Evolutionary conservation across 2,888 invertebrate species (phyloP).

Genomic region (Rosalia funebris): DNA sequence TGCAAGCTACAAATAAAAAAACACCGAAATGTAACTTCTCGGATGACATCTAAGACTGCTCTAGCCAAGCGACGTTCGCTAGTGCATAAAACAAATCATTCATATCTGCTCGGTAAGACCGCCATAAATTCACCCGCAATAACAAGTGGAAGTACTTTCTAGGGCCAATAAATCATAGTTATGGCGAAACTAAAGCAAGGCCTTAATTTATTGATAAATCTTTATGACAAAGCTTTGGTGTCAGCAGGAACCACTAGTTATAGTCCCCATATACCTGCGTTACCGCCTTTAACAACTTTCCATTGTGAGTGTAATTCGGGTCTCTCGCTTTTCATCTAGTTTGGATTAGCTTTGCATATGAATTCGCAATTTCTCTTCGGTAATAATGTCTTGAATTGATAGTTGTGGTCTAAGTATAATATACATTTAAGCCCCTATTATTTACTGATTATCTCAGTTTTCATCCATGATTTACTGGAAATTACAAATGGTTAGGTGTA

Average conservation of each 20-base stretch:
- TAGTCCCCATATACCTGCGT: conserved; percentile 2
- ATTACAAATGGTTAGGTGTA: no score
- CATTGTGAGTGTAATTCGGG: not conserved
- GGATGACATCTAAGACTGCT: not conserved
- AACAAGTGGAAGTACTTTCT: conserved; percentile 16
- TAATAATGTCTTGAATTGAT: no score
- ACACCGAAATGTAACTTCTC: no score
- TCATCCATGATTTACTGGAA: no score
- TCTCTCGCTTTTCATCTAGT: no score
- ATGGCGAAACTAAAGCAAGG: conserved; percentile 4
- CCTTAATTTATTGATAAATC: conserved; percentile 24
- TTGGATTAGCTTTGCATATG: no score
- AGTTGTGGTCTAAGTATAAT: no score
- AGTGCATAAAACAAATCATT: conserved; percentile 14
- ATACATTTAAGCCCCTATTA: no score
- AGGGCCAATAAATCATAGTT: conserved; percentile 12
- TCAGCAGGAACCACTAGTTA: conserved; percentile 9
- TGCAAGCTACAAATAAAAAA: no score
- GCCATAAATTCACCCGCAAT: conserved; percentile 5
- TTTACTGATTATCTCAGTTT: no score
- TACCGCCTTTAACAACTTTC: conserved; percentile 8
- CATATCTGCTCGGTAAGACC: conserved; percentile 13
- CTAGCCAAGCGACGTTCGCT: not conserved
- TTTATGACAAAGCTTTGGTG: conserved; percentile 6
- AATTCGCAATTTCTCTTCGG: no score